phyloP scores from a whole-genome alignment of 2,797 vertebrate genomes.

The Allobates femoralis region DNA sequence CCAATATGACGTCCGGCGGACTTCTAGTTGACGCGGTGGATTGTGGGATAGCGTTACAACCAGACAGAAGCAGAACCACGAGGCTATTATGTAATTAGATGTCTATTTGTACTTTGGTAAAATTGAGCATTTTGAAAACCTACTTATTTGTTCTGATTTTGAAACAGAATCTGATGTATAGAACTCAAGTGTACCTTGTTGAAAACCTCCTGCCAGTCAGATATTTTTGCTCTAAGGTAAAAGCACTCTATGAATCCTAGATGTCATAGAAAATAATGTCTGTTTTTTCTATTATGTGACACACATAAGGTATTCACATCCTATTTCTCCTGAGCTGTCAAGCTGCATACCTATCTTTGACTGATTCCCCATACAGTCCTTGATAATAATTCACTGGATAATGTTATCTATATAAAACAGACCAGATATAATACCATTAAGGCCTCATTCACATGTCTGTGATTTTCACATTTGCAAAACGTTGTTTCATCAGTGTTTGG shows the following conservation, averaged over 20 bases:
- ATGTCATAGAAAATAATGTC: constrained; percentile 33
- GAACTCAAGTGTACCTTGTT: not conserved
- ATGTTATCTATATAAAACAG: not conserved
- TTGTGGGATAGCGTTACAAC: too few relatives aligned
- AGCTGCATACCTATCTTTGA: not conserved
- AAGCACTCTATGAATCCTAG: not conserved
- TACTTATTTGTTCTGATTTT: not conserved
- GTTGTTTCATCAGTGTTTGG: too few relatives aligned
- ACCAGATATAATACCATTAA: not conserved
- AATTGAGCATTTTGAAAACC: not conserved
- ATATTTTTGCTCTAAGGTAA: not conserved
- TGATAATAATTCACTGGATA: not conserved
- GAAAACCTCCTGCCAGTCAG: not conserved
- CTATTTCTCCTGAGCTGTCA: constrained; percentile 13
- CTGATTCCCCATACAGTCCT: not conserved
- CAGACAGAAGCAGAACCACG: too few relatives aligned
- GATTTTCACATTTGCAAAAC: too few relatives aligned
- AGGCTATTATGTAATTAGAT: too few relatives aligned
- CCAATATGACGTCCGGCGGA: too few relatives aligned
- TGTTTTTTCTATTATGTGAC: constrained; percentile 1
- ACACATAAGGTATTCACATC: not conserved
- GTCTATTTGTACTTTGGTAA: not conserved
- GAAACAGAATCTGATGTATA: not conserved
- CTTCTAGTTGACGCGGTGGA: too few relatives aligned
- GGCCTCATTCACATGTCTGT: too few relatives aligned